These are phyloP conservation scores for Gila robusta DNA, from an alignment of 2,797 vertebrate species.

Conservation along the genomic window DNA sequence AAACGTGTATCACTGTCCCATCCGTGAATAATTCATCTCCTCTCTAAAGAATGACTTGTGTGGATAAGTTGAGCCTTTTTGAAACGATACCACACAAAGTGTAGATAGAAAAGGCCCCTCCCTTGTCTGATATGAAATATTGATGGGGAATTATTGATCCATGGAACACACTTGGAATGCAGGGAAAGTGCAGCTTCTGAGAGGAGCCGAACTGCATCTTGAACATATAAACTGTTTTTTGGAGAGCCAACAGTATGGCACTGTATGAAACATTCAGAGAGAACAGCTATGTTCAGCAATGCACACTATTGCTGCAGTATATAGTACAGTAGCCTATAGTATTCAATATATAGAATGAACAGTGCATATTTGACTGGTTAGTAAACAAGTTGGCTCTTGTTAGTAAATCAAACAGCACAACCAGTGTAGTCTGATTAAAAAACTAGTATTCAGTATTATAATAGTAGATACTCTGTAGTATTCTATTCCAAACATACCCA, in stretches of 20 bases:
- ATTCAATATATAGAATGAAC: not conserved
- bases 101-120: constrained; percentile 68
- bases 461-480: not conserved
- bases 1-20: constrained; percentile 68
- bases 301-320: constrained; percentile 23
- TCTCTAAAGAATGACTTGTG: constrained; percentile 75
- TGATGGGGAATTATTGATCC: constrained; percentile 79
- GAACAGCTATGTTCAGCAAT: not conserved
- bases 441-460: not conserved
- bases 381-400: not conserved
- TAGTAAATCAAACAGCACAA: not conserved
- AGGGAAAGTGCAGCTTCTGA: constrained; percentile 66
- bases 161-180: constrained; percentile 65
- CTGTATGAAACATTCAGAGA: constrained; percentile 16
- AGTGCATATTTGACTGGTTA: not conserved
- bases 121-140: constrained; percentile 85
- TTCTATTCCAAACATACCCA: not conserved
- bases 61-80: constrained; percentile 70
- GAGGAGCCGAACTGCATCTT: constrained; percentile 58
- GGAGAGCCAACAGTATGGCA: constrained; percentile 23
- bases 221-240: constrained; percentile 58
- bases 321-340: not conserved
- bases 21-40: constrained; percentile 80
- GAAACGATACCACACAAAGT: constrained; percentile 73
- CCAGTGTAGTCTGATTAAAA: not conserved